Base-by-base conservation (phyloP, 2,888 invertebrate species). In the Agrotis ipsilon region DNA sequence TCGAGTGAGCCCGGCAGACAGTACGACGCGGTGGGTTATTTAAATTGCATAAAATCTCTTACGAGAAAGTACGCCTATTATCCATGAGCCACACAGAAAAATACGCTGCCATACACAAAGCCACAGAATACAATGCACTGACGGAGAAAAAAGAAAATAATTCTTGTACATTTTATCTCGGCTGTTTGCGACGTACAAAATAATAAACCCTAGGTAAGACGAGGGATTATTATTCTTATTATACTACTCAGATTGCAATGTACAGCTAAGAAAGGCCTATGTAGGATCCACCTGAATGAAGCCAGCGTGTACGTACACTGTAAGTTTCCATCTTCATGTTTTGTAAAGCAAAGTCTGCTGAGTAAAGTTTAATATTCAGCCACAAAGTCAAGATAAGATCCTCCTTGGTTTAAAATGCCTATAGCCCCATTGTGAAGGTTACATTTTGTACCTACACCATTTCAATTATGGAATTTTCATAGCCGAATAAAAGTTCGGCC, bases 31-130 rank as follows among this genome's bases (percentile, higher is more conserved):
- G 19, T 43, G 57, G 60, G 61, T 67, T 72, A 81, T 72, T 79
- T 71, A 76, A 83, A 75, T 80, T 75, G 77, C 70, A 81, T 68
- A 79, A 76, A 81, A 81, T 74, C 70, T 78, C 46, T 78, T 71
- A 66, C 65, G 49, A 72, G 61, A 72, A 72, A 75, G 72, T 75
- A 67, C 52, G 57, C 58, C 68, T 79, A 76, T 76, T 81, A 81
- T 66, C 64, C 60, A 70, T 48, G 58, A 74, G 61, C 32, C 45
- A 59, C 21, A 64, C 65, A 61, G 52, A 51, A 76, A 83, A 78
- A 75, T 52, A 71, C 57, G 66, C 49, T 55, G 69, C 60, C 58
- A 62, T 68, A 49, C 55, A 63, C 55, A 66, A 62, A 67, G 57
- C 45, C 54, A 65, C 39, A 51, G 32, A 66, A 57, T 46, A 73